Conservation (phyloP, 2,888 invertebrate genomes). For the Coelinius sp. region DNA sequence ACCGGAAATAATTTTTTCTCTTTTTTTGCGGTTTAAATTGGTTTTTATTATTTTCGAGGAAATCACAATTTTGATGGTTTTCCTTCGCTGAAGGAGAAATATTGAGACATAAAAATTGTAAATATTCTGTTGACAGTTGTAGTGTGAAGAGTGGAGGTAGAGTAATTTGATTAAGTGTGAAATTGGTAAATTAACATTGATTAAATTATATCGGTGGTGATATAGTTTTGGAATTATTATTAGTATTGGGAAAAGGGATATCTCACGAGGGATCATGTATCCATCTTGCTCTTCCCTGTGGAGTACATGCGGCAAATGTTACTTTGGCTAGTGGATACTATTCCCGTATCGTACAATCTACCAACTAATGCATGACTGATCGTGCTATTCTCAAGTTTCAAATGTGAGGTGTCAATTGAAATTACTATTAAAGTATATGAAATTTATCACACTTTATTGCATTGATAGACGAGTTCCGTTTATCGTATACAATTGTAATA, state of each 20-base stretch:
- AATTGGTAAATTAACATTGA: background rate
- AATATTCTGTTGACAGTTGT: too few species aligned
- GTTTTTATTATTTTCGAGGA: background rate
- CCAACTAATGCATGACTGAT: background rate
- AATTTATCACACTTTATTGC: background rate
- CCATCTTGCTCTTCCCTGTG: conserved; percentile 29
- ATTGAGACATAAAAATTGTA: too few species aligned
- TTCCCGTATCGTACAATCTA: background rate
- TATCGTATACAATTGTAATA: background rate
- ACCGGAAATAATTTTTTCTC: conserved; percentile 16
- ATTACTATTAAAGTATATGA: background rate
- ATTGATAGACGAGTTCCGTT: background rate
- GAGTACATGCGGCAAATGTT: conserved; percentile 23
- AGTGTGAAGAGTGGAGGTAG: too few species aligned
- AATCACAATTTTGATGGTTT: background rate
- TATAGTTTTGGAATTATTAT: background rate
- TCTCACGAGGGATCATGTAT: conserved; percentile 25
- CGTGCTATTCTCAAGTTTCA: background rate
- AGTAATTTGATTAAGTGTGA: background rate
- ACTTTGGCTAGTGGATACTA: background rate
- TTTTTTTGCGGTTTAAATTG: background rate
- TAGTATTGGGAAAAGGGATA: background rate
- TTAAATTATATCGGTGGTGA: background rate
- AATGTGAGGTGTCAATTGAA: background rate
- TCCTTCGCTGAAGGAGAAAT: too few species aligned